These are phyloP conservation scores for Macrotis lagotis DNA, from an alignment of 2,113 vertebrate species.

Conservation along the genomic window DNA sequence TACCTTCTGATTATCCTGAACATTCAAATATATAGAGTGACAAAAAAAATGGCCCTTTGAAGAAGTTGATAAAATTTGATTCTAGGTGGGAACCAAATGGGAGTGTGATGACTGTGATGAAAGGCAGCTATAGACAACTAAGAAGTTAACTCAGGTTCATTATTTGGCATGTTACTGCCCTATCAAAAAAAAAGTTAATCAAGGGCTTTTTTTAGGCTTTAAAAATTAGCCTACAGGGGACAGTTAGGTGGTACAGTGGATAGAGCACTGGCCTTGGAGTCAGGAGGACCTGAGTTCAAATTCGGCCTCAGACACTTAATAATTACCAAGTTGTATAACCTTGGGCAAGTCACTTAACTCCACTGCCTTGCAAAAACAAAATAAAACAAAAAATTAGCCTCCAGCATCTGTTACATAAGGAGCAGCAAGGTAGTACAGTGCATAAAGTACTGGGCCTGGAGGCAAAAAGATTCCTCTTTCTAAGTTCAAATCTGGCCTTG, in stretches of 20 bases:
- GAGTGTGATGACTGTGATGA: background rate
- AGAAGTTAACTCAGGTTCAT: background rate
- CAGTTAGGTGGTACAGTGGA: background rate
- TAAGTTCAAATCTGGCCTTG: background rate
- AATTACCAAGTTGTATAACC: no score
- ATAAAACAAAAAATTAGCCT: background rate
- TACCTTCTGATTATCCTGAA: background rate
- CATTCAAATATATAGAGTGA: slow-evolving; percentile 23
- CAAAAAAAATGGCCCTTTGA: slow-evolving; percentile 6
- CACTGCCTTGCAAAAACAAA: no score
- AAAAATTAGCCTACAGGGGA: background rate
- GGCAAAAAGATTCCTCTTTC: background rate
- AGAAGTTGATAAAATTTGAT: background rate
- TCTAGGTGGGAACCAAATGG: slow-evolving; percentile 41
- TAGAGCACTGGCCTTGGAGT: background rate
- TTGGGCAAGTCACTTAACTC: no score
- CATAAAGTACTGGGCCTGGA: background rate
- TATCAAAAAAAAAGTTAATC: background rate
- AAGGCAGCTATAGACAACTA: background rate
- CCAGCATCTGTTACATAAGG: background rate
- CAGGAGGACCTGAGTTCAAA: background rate
- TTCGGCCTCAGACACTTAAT: background rate
- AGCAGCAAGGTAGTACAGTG: background rate
- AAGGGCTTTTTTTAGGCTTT: background rate
- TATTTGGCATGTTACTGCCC: background rate